phyloP scores from a whole-genome alignment of 2,797 vertebrate species.

The Sparidentex hasta region DNA sequence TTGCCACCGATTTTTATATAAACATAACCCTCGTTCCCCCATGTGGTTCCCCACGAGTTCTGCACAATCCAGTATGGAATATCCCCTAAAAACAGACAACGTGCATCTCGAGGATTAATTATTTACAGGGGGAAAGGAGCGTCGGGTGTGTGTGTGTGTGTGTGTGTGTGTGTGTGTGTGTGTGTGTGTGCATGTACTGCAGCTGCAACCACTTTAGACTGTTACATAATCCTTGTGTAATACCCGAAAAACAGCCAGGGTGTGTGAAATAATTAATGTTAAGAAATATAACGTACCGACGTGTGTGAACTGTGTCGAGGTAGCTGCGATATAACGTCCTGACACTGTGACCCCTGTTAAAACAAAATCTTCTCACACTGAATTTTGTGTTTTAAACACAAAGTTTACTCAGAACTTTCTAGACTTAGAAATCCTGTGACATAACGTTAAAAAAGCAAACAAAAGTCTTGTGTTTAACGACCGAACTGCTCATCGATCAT shows the following conservation, averaged over 20 bases:
- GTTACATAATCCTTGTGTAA: conserved; percentile 61
- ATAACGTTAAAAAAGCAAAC: neutral
- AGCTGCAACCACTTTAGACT: conserved; percentile 27
- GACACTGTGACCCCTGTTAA: neutral
- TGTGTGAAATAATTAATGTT: conserved; percentile 45
- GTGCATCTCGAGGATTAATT: conserved; percentile 47
- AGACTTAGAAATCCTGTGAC: conserved; percentile 18
- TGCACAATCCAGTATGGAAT: conserved; percentile 93
- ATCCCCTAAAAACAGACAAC: conserved; percentile 78
- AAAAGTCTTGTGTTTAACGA: neutral
- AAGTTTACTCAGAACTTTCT: neutral
- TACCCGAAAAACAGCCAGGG: conserved; percentile 31
- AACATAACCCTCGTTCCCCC: conserved; percentile 92
- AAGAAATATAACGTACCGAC: conserved; percentile 19
- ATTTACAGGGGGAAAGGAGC: conserved; percentile 48
- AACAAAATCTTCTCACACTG: neutral
- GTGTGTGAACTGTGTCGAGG: neutral
- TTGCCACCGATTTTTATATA: conserved; percentile 91
- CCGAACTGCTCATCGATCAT: neutral
- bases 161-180: neutral
- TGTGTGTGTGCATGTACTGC: neutral
- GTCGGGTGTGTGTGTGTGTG: conserved; percentile 15
- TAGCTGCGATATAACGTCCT: neutral
- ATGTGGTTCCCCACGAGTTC: conserved; percentile 92
- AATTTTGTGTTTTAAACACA: neutral